Conservation (phyloP, 2,113 vertebrate species). For the Pholis gunnellus region DNA sequence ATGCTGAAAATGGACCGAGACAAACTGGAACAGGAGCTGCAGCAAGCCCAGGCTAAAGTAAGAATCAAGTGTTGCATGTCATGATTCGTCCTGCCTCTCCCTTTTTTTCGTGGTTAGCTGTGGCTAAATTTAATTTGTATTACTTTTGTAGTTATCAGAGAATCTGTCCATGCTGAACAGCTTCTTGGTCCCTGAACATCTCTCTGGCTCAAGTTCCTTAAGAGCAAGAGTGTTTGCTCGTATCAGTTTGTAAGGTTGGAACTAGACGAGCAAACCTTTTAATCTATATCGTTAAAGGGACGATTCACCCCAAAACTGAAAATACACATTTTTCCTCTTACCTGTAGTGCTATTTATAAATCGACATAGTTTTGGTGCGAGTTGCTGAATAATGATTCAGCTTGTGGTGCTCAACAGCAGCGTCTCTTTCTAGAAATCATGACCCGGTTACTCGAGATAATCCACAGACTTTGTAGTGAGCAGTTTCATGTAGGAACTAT, state of each 20-base stretch:
- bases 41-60: conserved; percentile 91
- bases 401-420: too few species aligned
- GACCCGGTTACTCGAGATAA: too few species aligned
- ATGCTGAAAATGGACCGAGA: conserved; percentile 91
- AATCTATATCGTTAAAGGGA: not conserved
- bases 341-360: too few species aligned
- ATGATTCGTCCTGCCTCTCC: not conserved
- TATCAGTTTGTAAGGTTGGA: too few species aligned
- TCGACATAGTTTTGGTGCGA: too few species aligned
- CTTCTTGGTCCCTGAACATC: not conserved
- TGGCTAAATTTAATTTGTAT: not conserved
- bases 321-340: not conserved
- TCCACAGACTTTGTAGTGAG: too few species aligned
- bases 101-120: not conserved
- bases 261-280: too few species aligned
- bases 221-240: not conserved
- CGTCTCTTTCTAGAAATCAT: too few species aligned
- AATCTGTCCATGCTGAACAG: not conserved
- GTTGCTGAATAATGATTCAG: too few species aligned
- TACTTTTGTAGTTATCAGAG: not conserved
- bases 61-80: not conserved
- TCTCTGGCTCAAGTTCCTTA: not conserved
- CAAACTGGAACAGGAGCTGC: conserved; percentile 91
- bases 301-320: not conserved
- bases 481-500: too few species aligned